phyloP scores from a whole-genome alignment of 2,113 vertebrate genomes.

The Meles meles region DNA sequence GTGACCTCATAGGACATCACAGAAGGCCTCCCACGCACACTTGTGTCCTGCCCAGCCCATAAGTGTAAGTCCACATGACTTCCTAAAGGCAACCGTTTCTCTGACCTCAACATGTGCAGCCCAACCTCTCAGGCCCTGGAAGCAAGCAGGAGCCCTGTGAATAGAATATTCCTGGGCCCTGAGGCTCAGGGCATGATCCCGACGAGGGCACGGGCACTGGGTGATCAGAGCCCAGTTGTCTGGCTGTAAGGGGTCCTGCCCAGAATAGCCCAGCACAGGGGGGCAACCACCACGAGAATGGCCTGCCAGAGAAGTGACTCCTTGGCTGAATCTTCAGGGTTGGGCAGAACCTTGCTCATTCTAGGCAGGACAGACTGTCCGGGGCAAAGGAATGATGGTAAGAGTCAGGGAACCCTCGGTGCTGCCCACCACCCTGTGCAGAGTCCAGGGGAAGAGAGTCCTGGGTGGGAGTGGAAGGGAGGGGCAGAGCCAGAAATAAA shows the following conservation, averaged over 20 bases:
- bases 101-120: not conserved
- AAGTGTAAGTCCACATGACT: not conserved
- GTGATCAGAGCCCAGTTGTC: not conserved
- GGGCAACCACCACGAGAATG: not conserved
- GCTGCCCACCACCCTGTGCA: accelerated
- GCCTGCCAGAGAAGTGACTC: not conserved
- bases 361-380: not conserved
- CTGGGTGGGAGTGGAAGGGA: not conserved
- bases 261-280: not conserved
- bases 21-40: not conserved
- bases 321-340: not conserved
- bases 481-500: too few relatives aligned
- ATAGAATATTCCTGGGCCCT: too few relatives aligned
- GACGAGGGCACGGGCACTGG: accelerated
- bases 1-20: not conserved
- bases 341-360: not conserved
- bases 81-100: not conserved
- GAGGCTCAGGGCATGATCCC: not conserved
- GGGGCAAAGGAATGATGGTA: not conserved
- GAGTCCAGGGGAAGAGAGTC: not conserved
- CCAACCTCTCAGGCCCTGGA: not conserved
- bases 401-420: accelerated
- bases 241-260: not conserved
- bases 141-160: not conserved
- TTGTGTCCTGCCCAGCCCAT: not conserved